Conservation (phyloP, 2,888 invertebrate species). For the Tetrapedia diversipes region DNA sequence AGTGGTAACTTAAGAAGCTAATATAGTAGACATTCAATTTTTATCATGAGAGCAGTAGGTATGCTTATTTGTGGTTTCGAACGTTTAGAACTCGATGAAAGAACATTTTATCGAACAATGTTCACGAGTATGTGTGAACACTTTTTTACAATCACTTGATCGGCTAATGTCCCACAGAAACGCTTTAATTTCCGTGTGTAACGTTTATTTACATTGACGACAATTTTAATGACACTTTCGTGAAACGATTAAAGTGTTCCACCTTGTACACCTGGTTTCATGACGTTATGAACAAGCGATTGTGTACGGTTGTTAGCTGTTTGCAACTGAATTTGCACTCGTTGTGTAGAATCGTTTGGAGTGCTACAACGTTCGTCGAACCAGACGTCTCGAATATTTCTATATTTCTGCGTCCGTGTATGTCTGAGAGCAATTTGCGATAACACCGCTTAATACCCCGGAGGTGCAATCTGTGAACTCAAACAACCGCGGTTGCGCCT, state of each 20-base stretch:
- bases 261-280: neutral
- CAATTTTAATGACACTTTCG: neutral
- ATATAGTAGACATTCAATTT: too few relatives aligned
- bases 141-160: too few relatives aligned
- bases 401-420: slow-evolving; percentile 19
- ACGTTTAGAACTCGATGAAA: too few relatives aligned
- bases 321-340: neutral
- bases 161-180: too few relatives aligned
- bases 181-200: too few relatives aligned
- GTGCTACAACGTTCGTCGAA: slow-evolving; percentile 5
- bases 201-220: neutral
- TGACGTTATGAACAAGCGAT: neutral
- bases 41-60: too few relatives aligned
- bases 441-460: slow-evolving; percentile 68
- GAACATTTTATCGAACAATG: too few relatives aligned
- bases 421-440: slow-evolving; percentile 66
- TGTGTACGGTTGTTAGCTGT: neutral
- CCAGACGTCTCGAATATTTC: slow-evolving; percentile 22
- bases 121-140: too few relatives aligned
- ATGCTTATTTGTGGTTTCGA: too few relatives aligned
- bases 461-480: slow-evolving; percentile 72
- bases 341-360: slow-evolving; percentile 12
- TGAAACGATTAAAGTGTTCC: neutral
- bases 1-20: too few relatives aligned
- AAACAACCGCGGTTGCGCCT: slow-evolving; percentile 68